These are phyloP conservation scores for Passerina amoena DNA, from an alignment of 2,113 vertebrate genomes.

Conservation along the genomic window DNA sequence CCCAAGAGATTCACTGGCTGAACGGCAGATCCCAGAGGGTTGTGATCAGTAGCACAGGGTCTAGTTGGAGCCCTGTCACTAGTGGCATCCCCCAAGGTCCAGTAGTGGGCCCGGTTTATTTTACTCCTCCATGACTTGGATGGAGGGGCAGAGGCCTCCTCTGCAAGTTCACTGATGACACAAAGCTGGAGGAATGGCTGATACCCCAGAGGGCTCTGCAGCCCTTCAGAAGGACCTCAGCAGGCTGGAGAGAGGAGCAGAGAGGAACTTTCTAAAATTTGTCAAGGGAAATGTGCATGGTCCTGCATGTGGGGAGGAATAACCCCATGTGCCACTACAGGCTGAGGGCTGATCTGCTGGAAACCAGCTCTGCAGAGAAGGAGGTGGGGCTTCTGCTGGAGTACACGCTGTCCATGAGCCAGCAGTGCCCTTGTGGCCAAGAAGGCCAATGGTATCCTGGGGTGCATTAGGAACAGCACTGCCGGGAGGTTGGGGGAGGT, in stretches of 20 bases:
- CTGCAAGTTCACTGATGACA: not conserved
- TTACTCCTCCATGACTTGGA: not conserved
- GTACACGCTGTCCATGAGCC: too few species aligned
- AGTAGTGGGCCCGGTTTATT: not conserved
- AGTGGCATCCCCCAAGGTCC: not conserved
- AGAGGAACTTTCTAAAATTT: not conserved
- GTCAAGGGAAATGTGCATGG: not conserved
- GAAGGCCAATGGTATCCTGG: not conserved
- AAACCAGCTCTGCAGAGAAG: not conserved
- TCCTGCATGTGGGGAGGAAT: not conserved
- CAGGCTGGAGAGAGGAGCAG: not conserved
- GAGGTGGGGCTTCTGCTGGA: not conserved
- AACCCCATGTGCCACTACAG: not conserved
- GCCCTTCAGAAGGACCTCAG: not conserved
- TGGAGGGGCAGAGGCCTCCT: not conserved
- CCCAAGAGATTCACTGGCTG: not conserved
- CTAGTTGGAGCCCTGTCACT: not conserved
- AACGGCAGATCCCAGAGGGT: not conserved
- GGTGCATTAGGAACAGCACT: not conserved
- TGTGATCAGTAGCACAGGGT: not conserved
- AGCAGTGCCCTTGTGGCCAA: not conserved
- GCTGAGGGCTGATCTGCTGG: not conserved
- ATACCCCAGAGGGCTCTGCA: not conserved
- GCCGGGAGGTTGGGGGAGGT: accelerated
- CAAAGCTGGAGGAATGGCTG: not conserved